These are phyloP conservation scores for Phalacrocorax pelagicus DNA, from an alignment of 2,113 vertebrate species.

Conservation along the genomic window DNA sequence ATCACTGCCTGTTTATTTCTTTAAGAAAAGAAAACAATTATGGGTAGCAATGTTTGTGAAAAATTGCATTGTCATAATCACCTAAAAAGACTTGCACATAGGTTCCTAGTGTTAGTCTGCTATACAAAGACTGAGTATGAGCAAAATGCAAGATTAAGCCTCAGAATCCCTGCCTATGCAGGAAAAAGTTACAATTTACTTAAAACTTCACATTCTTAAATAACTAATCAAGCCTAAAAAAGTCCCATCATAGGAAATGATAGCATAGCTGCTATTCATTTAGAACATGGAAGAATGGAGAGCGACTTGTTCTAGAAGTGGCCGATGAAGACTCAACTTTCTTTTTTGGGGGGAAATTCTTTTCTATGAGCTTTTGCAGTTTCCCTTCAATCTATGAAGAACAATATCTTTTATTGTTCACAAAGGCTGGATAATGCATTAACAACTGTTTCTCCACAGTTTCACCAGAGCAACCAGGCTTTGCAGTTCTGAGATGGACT, in stretches of 20 bases:
- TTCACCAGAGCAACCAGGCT: neutral
- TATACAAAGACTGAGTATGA: neutral
- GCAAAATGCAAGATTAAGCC: neutral
- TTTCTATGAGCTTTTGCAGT: neutral
- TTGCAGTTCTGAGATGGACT: neutral
- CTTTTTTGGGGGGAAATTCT: neutral
- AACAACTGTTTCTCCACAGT: neutral
- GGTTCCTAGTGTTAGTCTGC: neutral
- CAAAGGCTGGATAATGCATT: neutral
- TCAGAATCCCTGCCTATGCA: neutral
- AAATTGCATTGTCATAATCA: neutral
- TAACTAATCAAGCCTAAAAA: neutral
- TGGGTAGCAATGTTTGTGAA: neutral
- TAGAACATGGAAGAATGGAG: neutral
- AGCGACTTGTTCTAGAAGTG: neutral
- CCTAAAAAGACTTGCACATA: neutral
- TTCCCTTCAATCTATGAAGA: neutral
- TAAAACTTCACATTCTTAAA: neutral
- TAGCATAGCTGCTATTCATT: neutral
- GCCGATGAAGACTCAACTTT: neutral
- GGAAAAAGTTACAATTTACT: neutral
- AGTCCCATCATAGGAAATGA: neutral
- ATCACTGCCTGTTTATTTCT: neutral
- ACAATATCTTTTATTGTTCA: neutral
- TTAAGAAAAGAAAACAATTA: neutral